Base-by-base conservation (phyloP, 2,888 invertebrate species). In the Coecobrya sp. region DNA sequence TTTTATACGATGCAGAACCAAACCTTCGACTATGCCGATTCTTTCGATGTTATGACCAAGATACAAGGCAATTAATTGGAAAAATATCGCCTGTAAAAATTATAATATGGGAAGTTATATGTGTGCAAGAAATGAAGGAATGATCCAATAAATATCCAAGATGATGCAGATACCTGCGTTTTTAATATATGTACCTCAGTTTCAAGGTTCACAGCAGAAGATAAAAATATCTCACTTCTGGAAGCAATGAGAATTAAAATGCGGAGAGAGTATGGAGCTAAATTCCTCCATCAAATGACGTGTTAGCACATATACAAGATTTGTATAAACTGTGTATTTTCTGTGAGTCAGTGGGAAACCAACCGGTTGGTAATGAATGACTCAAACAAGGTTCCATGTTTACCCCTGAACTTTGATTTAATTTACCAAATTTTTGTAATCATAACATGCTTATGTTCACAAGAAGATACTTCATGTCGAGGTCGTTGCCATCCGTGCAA, bases 341-440 rank as follows among this genome's bases (percentile, higher is more conserved):
- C 22, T 13, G 27, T 30, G 36, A 59, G 36, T 82, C 62, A 62
- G 82, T 82, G 82, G 82, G 82, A 82, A 82, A 62, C 16, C 62
- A 22, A 59, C 82, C 82, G 49, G 36, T 62, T 59, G 82, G 42
- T 62, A 82, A 62, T 52, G 81, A 55, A 13, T 42, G 36, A 36
- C 25, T 62, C 59, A 59, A 82, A 19, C 59, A 62, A 82, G 62
- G 62, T 82, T 62, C 62, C 82, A 62, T 82, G 62, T 62, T 36
- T 36, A 62, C 30, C 82, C 82, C 82, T 82, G 82, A 82, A 82
- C 82, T 62, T 82, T 62, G 82, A 22, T 59, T 81, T 62, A 82
- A 82, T 82, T 59, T 82, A 82, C 82, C 27, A 82, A 82, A 36
- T 59, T 36, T 82, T 59, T 8, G 22, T 82, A 36, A 59, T 82